Evolutionary conservation across 2,888 invertebrate genomes (phyloP).

Genomic region (Meteorus colon): DNA sequence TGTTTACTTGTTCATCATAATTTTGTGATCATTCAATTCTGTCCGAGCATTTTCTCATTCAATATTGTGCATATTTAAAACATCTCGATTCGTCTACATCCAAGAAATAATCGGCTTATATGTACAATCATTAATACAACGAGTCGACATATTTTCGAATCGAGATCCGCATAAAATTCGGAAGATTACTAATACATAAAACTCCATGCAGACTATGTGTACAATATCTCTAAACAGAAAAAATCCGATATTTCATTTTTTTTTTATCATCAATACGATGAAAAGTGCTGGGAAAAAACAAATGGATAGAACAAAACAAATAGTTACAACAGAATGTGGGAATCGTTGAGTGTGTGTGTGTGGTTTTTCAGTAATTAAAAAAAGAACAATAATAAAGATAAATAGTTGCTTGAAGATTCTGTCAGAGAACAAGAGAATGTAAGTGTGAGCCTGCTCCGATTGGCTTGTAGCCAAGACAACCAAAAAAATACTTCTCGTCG

Average conservation of each 20-base stretch:
- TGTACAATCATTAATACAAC: background rate
- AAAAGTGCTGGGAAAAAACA: background rate
- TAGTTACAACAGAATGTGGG: background rate
- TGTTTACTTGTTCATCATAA: too few relatives aligned
- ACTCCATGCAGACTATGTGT: background rate
- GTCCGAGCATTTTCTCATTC: too few relatives aligned
- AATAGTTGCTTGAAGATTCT: slow-evolving; percentile 6
- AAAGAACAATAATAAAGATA: slow-evolving; percentile 5
- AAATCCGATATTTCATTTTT: background rate
- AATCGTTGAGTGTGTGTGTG: slow-evolving; percentile 11
- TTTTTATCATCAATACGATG: background rate
- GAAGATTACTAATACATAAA: background rate
- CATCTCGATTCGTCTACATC: too few relatives aligned
- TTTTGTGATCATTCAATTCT: too few relatives aligned
- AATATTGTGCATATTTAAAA: too few relatives aligned
- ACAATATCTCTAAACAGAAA: background rate
- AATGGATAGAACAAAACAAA: background rate
- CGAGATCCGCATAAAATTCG: too few relatives aligned
- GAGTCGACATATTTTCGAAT: background rate
- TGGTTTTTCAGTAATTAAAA: slow-evolving; percentile 26
- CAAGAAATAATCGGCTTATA: background rate
- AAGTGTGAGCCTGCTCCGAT: slow-evolving; percentile 20
- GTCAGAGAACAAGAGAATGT: slow-evolving; percentile 22
- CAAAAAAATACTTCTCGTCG: slow-evolving; percentile 15
- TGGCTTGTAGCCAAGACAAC: slow-evolving; percentile 18